Base-by-base conservation (phyloP, 1,140 invertebrate genomes). In the Hylaeus anthracinus region DNA sequence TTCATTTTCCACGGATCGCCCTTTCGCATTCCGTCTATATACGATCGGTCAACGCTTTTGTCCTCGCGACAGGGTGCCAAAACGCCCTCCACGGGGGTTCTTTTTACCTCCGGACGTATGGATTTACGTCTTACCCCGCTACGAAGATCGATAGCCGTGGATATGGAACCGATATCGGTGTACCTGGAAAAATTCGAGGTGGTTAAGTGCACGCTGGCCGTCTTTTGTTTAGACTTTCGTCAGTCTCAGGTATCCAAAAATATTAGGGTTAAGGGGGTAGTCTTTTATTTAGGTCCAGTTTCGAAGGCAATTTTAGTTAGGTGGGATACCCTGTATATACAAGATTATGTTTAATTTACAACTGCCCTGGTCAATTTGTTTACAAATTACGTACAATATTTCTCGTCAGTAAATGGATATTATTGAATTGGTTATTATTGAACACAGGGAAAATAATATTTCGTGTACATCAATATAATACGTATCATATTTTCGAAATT, bases 1-100 rank as follows among this genome's bases (percentile, higher is more conserved):
- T 85, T 89, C 82, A 89, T 90, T 89, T 88, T 89, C 86, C 84
- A 84, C 81, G 75, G 75, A 81, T 84, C 85, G 76, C 79, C 81
- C 70, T 88, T 85, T 88, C 80, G 73, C 81, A 74, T 83, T 88
- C 72, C 76, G 56, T 43, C 65, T 67, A 78, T 69, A 77, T 67
- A 73, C 80, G 77, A 83, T 85, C 80, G 72, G 72, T 78, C 80
- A 76, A 79, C 73, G 80, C 85, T 86, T 86, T 86, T 75, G 73
- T 87, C 65, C 77, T 73, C 85, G 81, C 84, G 76, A 83, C 84
- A 86, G 85, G 85, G 85, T 86, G 85, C 81, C 85, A 82, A 85
- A 81, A 83, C 76, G 37, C 63, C 75, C 79, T 82, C 76, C 45
- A 60, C 64, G 43, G 84, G 80, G 45, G 81, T 63, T 70, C 48